Base-by-base conservation (phyloP, 2,888 invertebrate genomes). In the Oeneis ivallda region DNA sequence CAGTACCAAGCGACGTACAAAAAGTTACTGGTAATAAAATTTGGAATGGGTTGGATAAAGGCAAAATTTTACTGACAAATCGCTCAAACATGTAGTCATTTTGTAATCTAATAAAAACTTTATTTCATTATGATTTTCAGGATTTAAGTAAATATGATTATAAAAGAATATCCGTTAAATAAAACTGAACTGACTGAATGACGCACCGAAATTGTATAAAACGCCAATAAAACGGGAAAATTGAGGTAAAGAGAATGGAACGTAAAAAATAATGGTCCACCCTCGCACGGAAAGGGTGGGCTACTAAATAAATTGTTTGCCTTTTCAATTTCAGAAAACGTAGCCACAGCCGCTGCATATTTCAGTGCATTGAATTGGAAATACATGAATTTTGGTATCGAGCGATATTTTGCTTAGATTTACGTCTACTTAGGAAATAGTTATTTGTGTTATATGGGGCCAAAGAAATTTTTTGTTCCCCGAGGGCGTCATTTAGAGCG, bases 261-360 rank as follows among this genome's bases (percentile, higher is more conserved):
- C 82, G 82, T 88, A 87, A 90, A 89, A 90, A 87, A 86, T 89
- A 88, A 90, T 87, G 82, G 84, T 80, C 85, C 86, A 83, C 78
- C 75, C 75, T 75, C 72, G 76, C 68, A 79, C 74, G 75, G 75
- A 76, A 79, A 79, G 81, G 85, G 84, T 76, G 80, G 81, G 76
- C 78, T 78, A 78, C 82, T 80, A 83, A 85, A 88, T 87, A 88
- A 89, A 88, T 87, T 87, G 85, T 86, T 86, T 81, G 84, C 81
- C 82, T 84, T 85, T 88, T 85, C 86, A 87, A 87, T 87, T 86
- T 83, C 78, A 80, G 72, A 76, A 74, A 74, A 72, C 73, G 70
- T 72, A 72, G 74, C 73, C 74, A 79, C 78, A 79, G 79, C 19
- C 53, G 34, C 41, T 61, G 41, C 50, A 43, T 66, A 37, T 58